Percentiles rank a stretch among this genome's conserved stretches.
Conservation (phyloP, 1,140 invertebrate genomes). For the Polypedilum pembai region DNA sequence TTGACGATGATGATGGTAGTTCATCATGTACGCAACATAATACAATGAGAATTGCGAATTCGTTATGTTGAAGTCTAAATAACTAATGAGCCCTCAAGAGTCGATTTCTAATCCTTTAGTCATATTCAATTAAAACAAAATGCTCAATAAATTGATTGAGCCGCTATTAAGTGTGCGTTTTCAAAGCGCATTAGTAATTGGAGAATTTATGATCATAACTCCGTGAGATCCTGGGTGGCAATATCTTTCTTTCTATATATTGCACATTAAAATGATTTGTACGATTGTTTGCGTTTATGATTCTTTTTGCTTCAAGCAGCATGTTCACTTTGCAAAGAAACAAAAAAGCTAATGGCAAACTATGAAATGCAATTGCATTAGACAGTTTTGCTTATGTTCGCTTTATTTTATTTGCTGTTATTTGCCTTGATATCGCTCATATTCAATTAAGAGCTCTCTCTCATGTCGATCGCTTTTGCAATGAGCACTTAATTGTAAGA, state of each 20-base stretch:
- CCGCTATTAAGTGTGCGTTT: too few relatives aligned
- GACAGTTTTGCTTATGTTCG: neutral
- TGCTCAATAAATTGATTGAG: too few relatives aligned
- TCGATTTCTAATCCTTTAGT: too few relatives aligned
- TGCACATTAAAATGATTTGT: conserved; percentile 28
- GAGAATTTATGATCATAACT: neutral
- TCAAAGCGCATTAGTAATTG: conserved; percentile 6
- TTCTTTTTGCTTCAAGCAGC: neutral
- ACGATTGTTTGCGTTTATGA: conserved; percentile 24
- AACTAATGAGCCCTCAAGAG: too few relatives aligned
- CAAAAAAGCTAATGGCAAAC: neutral
- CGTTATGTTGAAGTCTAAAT: too few relatives aligned
- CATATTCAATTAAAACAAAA: too few relatives aligned
- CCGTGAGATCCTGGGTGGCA: neutral
- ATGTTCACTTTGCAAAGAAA: neutral
- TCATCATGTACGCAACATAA: too few relatives aligned
- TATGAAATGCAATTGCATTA: neutral
- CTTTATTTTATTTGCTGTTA: too few relatives aligned
- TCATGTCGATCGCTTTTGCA: neutral
- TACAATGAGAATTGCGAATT: too few relatives aligned
- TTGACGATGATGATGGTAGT: too few relatives aligned
- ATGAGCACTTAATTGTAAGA: neutral
- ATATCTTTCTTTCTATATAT: neutral
- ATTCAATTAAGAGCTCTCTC: neutral
- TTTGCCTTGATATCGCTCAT: neutral